Evolutionary conservation across 2,113 vertebrate genomes (phyloP).

Genomic region (Phrynosoma platyrhinos): DNA sequence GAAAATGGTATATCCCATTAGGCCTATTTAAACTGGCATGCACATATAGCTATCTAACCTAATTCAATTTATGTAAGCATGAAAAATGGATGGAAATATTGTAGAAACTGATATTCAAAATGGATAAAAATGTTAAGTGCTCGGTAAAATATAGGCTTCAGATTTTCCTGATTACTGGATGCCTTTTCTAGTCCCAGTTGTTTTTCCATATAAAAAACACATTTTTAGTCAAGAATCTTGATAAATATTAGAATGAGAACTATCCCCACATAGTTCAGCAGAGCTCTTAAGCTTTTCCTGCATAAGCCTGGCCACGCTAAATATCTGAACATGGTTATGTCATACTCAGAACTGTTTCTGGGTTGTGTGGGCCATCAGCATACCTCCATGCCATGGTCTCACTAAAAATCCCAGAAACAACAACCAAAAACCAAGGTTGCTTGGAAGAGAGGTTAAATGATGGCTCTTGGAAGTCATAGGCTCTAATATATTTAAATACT

Average conservation of each 20-base stretch:
- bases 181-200: constrained; percentile 13
- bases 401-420: not conserved
- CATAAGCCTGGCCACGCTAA: too few relatives aligned
- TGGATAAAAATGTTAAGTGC: constrained; percentile 22
- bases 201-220: not conserved
- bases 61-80: constrained; percentile 60
- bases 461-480: not conserved
- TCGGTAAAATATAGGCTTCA: constrained; percentile 46
- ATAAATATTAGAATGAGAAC: not conserved
- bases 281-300: not conserved
- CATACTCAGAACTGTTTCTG: not conserved
- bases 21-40: constrained; percentile 58
- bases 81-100: constrained; percentile 5
- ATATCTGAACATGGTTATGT: not conserved
- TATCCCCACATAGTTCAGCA: not conserved
- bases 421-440: not conserved
- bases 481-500: not conserved
- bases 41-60: constrained; percentile 50
- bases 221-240: not conserved
- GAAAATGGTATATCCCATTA: constrained; percentile 61
- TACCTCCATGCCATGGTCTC: not conserved
- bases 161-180: constrained; percentile 41
- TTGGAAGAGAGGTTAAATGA: not conserved
- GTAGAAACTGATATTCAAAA: constrained; percentile 60
- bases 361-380: not conserved